Evolutionary conservation across 2,888 invertebrate species (phyloP), one percentile per base, ranked within the genome.

Genomic region (Xylophagus ater): DNA sequence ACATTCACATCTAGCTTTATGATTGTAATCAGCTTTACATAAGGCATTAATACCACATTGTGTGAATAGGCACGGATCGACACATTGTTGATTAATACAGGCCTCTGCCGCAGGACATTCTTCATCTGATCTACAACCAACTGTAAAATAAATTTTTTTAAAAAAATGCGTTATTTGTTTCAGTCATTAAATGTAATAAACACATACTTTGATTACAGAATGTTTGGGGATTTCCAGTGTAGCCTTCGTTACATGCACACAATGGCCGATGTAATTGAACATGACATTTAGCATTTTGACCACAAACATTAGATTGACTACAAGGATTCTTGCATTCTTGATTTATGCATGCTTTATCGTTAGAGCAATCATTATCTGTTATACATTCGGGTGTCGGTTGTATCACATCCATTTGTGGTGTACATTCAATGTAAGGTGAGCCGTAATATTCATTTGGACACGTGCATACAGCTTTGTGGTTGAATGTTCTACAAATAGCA

Each of bases 81-180:
- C 67, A 57, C 90, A 90, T 54, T 83, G 76, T 43, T 78, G 75
- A 54, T 86, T 81, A 49, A 88, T 74, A 55, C 90, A 90, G 17
- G 84, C 81, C 62, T 87, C 80, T 30, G 76, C 78, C 35, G 81
- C 70, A 4, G 85, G 77, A 58, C 92, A 92, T 49, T 89, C 88
- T 37, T 78, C 78, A 57, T 90, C 85, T 33, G 79, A 77, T 50
- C 84, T 77, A 54, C 92, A 92, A 51, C 90, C 87, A 50, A 86
- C 80, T 78, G 60, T 33, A 69, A 67, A 44, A 45, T 41, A 48
- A 44, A 39, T 13, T 19, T 28, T 8, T 20, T 20, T 36, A 13
- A 34, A 12, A 12, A 33, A n/a, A n/a, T n/a, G n/a, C n/a, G n/a
- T n/a, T n/a, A n/a, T n/a, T n/a, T n/a, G n/a, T n/a, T n/a, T n/a